Evolutionary conservation across 2,888 invertebrate genomes (phyloP).

Genomic region (Hanleya hanleyi): DNA sequence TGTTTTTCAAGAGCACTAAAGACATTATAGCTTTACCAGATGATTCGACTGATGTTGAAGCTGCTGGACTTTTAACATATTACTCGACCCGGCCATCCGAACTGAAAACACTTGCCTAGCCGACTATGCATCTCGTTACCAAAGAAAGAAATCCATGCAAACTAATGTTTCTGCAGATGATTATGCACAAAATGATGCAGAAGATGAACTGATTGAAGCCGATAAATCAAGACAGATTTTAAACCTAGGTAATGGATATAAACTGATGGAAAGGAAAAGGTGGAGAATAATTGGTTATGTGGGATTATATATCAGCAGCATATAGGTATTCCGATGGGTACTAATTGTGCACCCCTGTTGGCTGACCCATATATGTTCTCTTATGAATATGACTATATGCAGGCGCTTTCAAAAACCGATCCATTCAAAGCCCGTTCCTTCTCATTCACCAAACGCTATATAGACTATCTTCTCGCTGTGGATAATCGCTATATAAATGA

Average conservation of each 20-base stretch:
- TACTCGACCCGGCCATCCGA: conserved; percentile 26
- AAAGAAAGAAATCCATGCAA: no score
- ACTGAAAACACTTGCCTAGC: conserved; percentile 26
- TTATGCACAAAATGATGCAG: background rate
- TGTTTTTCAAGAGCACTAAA: conserved; percentile 26
- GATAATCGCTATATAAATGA: no score
- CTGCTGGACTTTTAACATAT: conserved; percentile 19
- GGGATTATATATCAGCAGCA: no score
- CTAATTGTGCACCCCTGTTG: no score
- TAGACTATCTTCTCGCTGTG: no score
- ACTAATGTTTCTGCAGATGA: conserved; percentile 6
- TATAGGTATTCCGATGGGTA: no score
- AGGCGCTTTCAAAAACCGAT: no score
- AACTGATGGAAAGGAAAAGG: conserved; percentile 3
- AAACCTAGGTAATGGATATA: conserved; percentile 11
- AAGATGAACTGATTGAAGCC: conserved; percentile 11
- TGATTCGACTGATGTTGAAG: conserved; percentile 37
- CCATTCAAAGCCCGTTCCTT: no score
- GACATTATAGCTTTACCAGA: conserved; percentile 23
- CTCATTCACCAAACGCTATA: no score
- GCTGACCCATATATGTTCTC: no score
- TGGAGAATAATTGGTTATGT: conserved; percentile 29
- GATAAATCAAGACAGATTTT: conserved; percentile 10
- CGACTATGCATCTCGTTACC: conserved; percentile 21
- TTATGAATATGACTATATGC: no score